Evolutionary conservation across 2,888 invertebrate species (phyloP), one percentile per base, ranked within the genome.

Genomic region (Flexamia atlantica): DNA sequence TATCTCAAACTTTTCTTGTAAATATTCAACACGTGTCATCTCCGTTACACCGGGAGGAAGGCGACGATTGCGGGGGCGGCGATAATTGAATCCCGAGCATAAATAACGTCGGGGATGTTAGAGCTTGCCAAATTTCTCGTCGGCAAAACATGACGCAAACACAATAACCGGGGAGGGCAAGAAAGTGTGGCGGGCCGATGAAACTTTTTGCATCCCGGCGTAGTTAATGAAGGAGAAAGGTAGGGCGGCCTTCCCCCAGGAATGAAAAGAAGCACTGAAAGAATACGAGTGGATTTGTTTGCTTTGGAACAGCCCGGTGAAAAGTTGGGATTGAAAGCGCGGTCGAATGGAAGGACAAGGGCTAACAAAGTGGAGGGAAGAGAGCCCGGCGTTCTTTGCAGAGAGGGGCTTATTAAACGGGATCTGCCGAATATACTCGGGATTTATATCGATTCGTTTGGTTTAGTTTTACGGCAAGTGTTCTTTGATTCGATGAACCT

Each of bases 251-350:
- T 17, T 17, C 72, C 40, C 50, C 76, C 7, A 1, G 79, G 36
- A 57, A 57, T 57, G 57, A 36, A 57, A 79, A 76, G 76, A 76
- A 76, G 76, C 53, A 50, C 50, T 76, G 79, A 57, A 79, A 53
- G 79, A 57, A 76, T 76, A 57, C 32, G 50, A 79, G 57, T 53
- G 57, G 79, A 57, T 53, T 79, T 79, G 79, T 79, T 79, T 79
- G 57, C 57, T 79, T 53, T 50, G 76, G 42, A 76, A 76, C 42
- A 76, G 17, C 12, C 53, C 57, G 57, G 36, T 57, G 79, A 50
- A 79, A 79, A 79, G 79, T 79, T 79, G 79, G 53, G 57, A 79
- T 79, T 79, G 79, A 79, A 79, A 57, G 79, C 32, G 79, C 79
- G 57, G 79, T 23, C 57, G 79, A 57, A 79, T 57, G 79, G 79